phyloP scores from a whole-genome alignment of 2,888 invertebrate genomes.

The Lingula anatina region DNA sequence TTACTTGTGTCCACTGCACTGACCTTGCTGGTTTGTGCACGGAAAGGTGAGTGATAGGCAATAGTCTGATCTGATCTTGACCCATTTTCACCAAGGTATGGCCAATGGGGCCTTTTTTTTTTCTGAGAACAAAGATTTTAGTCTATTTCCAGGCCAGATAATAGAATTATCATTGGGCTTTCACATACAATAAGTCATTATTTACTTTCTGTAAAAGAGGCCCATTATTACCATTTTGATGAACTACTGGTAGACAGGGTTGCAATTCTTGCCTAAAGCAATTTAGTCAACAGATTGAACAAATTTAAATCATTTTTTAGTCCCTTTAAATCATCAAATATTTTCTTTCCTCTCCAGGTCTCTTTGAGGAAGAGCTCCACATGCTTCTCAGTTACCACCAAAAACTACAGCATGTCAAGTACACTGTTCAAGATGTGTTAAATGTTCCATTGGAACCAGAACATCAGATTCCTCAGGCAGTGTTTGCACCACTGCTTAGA shows the following conservation, averaged over 20 bases:
- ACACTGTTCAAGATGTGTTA: constrained; percentile 20
- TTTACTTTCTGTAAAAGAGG: no score
- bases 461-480: constrained; percentile 22
- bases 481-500: constrained; percentile 27
- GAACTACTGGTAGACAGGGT: no score
- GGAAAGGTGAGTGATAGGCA: constrained; percentile 36
- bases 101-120: neutral
- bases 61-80: no score
- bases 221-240: no score
- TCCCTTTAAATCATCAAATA: no score
- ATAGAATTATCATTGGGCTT: no score
- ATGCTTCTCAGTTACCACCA: constrained; percentile 26
- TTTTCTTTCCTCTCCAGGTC: constrained; percentile 19
- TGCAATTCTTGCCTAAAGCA: no score
- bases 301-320: no score
- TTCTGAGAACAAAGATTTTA: neutral
- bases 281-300: no score
- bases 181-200: no score
- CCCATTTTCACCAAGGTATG: no score
- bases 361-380: constrained; percentile 32
- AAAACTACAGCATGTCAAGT: constrained; percentile 15
- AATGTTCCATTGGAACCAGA: constrained; percentile 21
- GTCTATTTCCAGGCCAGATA: no score
- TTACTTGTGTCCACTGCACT: constrained; percentile 28
- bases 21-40: constrained; percentile 33